Conservation (phyloP, 1,140 invertebrate genomes). For the Drosophila varians region DNA sequence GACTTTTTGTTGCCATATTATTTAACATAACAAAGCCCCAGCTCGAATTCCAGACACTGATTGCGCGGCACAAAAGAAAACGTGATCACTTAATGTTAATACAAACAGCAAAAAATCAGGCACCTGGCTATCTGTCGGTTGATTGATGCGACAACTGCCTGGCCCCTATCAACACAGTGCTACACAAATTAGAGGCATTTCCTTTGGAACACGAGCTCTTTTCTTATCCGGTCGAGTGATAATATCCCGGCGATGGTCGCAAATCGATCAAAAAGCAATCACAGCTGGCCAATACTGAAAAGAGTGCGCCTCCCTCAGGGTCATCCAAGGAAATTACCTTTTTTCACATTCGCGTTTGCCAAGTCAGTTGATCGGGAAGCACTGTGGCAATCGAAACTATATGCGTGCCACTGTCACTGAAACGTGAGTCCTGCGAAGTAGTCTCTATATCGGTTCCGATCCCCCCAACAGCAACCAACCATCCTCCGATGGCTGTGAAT, state of each 20-base stretch:
- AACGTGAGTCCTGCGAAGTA: background rate
- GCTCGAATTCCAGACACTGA: conserved; percentile 40
- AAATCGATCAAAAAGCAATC: conserved; percentile 72
- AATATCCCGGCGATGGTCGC: conserved; percentile 30
- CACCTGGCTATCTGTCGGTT: conserved; percentile 12
- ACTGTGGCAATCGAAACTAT: conserved; percentile 30
- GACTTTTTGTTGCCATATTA: background rate
- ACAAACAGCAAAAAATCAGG: conserved; percentile 11
- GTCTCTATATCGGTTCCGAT: background rate
- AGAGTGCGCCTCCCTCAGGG: conserved; percentile 20
- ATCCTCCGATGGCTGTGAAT: conserved; percentile 61
- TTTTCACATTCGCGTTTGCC: conserved; percentile 18
- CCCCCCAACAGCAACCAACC: conserved; percentile 42
- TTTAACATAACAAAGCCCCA: conserved; percentile 8
- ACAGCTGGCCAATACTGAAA: conserved; percentile 18
- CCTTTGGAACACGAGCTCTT: conserved; percentile 30
- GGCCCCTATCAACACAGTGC: conserved; percentile 24
- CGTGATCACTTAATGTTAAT: conserved; percentile 50
- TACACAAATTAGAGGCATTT: conserved; percentile 32
- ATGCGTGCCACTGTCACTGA: conserved; percentile 13
- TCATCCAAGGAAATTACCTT: conserved; percentile 8
- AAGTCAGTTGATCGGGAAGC: conserved; percentile 46
- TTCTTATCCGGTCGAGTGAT: conserved; percentile 6
- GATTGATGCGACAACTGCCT: conserved; percentile 40
- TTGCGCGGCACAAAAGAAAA: conserved; percentile 24